phyloP scores from a whole-genome alignment of 2,797 vertebrate genomes.

The Streptopelia turtur region DNA sequence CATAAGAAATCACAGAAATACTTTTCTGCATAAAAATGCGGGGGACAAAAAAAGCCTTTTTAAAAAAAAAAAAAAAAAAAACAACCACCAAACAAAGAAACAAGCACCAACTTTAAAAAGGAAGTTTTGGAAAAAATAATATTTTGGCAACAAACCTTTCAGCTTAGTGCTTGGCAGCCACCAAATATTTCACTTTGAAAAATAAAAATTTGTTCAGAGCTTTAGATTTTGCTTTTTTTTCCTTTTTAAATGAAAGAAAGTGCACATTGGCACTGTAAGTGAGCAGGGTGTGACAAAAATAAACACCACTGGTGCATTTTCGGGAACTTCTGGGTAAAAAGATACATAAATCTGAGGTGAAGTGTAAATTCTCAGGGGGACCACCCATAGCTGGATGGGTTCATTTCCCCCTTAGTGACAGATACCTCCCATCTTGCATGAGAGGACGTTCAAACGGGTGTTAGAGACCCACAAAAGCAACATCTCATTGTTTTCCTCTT shows the following conservation, averaged over 20 bases:
- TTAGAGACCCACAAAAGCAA: neutral
- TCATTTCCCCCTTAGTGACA: neutral
- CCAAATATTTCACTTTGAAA: neutral
- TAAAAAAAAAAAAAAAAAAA: neutral
- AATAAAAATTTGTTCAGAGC: neutral
- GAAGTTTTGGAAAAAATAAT: neutral
- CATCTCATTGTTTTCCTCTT: neutral
- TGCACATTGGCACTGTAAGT: accelerated
- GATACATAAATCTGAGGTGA: neutral
- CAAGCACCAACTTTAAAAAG: neutral
- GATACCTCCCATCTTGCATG: neutral
- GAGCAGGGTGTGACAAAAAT: neutral
- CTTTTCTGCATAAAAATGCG: neutral
- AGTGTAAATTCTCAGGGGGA: neutral
- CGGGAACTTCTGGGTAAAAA: neutral
- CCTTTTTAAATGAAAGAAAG: neutral
- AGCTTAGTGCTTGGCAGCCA: slow-evolving; percentile 1
- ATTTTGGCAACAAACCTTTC: neutral
- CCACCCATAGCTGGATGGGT: neutral
- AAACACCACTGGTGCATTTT: neutral
- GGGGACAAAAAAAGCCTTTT: neutral
- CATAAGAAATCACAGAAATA: neutral
- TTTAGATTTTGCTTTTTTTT: neutral
- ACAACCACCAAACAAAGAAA: neutral
- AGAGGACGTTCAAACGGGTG: neutral